Evolutionary conservation across 1,140 invertebrate genomes (phyloP), one percentile per base, ranked within the genome.

Genomic region (Euborellia annulipes): DNA sequence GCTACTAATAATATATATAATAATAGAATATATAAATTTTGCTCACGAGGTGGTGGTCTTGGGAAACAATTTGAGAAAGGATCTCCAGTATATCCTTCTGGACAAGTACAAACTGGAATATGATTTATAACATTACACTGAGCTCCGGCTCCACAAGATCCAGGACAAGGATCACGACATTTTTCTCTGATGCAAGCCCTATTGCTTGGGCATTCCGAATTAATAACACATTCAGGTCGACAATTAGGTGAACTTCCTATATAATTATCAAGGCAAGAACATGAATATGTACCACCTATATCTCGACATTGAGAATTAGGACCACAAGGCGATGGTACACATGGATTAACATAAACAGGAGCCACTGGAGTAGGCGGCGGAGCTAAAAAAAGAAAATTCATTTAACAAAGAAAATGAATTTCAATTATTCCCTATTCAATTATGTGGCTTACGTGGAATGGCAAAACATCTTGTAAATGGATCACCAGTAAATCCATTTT

Each of bases 91-190:
- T 20, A 52, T 48, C 44, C 57, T 34, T 62, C 55, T 9, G 63
- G 61, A 52, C 73, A 76, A 3, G 61, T 63, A 50, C 75, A 78
- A 46, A 65, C 55, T 34, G 75, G 69, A 9, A 57, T 67, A 48
- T 76, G 72, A 53, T 71, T 73, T 14, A 69, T 55, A 11, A 72
- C 67, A 50, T 49, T 60, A 53, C 75, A 78, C 3, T 61, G 50
- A 18, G 82, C 73, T 53, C 72, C 72, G 17, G 60, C 59, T 36
- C 81, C 82, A 62, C 82, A 85, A 14, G 78, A 74, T 27, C 79
- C 75, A 36, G 70, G 65, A 59, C 81, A 85, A 7, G 81, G 80
- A 58, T 83, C 75, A 56, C 67, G 65, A 60, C 81, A 85, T 62
- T 78, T 80, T 55, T 76, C 69, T 52, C 73, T 71, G 32, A 53